Evolutionary conservation across 2,113 vertebrate species (phyloP).

Genomic region (Tetraodon nigroviridis): DNA sequence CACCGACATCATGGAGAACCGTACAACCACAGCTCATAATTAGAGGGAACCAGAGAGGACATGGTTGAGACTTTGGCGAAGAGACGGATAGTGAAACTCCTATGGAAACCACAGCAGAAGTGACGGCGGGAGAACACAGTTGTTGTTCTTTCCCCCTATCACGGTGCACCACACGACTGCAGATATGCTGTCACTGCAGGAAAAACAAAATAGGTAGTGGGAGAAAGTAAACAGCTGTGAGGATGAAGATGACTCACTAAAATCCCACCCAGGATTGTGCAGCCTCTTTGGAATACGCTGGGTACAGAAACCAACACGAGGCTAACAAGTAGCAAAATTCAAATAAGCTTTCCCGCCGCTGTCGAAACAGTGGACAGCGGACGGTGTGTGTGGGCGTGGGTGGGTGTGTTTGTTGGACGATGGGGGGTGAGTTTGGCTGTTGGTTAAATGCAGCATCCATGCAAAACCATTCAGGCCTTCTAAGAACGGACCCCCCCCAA

Average conservation of each 20-base stretch:
- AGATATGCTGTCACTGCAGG: conserved; percentile 26
- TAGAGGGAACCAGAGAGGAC: conserved; percentile 10
- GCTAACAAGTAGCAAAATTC: conserved; percentile 13
- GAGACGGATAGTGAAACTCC: conserved; percentile 5
- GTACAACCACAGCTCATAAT: conserved; percentile 33
- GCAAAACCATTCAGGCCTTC: conserved; percentile 60
- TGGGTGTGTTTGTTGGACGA: conserved; percentile 2
- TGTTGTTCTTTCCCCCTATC: conserved; percentile 13
- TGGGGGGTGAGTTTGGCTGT: conserved; percentile 12
- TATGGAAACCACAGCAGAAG: conserved; percentile 8
- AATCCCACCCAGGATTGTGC: conserved; percentile 29
- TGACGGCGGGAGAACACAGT: neutral
- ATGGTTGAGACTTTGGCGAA: neutral
- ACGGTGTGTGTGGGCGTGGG: neutral
- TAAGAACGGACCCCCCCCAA: conserved; percentile 67
- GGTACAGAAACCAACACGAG: conserved; percentile 6
- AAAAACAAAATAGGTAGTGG: conserved; percentile 20
- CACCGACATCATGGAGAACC: conserved; percentile 36
- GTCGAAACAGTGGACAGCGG: too few relatives aligned
- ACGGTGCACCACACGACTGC: conserved; percentile 16
- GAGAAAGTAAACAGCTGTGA: conserved; percentile 37
- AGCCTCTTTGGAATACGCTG: conserved; percentile 20
- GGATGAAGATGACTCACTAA: conserved; percentile 41
- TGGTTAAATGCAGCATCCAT: conserved; percentile 58
- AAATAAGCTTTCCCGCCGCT: conserved; percentile 16